A percentile compares a stretch with the other conserved stretches of the same genome.
These are phyloP conservation scores for Lipotes vexillifer DNA, from an alignment of 2,113 vertebrate genomes.

Conservation along the genomic window DNA sequence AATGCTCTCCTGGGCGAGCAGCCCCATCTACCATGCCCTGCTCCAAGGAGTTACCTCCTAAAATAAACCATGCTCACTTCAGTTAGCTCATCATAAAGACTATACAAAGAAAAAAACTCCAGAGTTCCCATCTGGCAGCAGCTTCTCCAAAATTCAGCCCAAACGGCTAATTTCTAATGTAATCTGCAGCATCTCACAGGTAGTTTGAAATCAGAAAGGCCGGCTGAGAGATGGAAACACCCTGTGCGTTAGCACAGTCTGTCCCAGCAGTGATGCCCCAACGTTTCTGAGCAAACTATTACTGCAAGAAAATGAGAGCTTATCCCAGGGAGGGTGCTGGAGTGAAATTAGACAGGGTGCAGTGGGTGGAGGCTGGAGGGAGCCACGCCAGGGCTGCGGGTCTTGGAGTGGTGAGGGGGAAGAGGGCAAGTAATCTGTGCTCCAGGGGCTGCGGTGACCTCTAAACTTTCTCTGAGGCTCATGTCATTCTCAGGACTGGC, in stretches of 20 bases:
- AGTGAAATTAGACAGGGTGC: background rate
- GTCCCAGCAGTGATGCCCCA: background rate
- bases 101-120: slow-evolving; percentile 9
- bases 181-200: background rate
- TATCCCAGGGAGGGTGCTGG: rapidly evolving
- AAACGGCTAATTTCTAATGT: background rate
- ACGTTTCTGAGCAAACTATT: background rate
- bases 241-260: background rate
- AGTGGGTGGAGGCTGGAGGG: background rate
- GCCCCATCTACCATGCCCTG: background rate
- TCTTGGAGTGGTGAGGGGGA: too few relatives aligned
- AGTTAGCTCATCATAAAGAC: slow-evolving; percentile 12
- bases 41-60: slow-evolving; percentile 13
- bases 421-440: too few relatives aligned
- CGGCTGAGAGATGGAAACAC: rapidly evolving
- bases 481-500: background rate
- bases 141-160: background rate
- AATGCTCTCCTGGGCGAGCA: background rate
- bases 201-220: background rate
- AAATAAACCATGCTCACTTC: slow-evolving; percentile 48
- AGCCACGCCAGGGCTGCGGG: rapidly evolving
- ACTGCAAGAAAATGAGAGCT: background rate
- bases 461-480: background rate
- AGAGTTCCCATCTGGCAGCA: slow-evolving; percentile 29
- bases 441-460: rapidly evolving